These are phyloP conservation scores for Brachypteracias leptosomus DNA, from an alignment of 2,113 vertebrate genomes.

Conservation along the genomic window DNA sequence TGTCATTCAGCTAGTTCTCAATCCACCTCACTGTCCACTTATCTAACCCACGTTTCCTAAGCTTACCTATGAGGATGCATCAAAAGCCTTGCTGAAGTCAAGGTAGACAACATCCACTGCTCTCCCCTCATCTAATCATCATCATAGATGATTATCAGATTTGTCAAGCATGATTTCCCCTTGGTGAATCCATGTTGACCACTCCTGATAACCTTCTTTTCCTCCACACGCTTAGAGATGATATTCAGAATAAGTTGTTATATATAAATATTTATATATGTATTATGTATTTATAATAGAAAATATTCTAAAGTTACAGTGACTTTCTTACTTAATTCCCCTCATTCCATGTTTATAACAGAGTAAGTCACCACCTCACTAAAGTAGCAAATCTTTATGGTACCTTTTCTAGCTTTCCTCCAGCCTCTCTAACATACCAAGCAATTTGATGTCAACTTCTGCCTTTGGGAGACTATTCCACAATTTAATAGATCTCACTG, in stretches of 20 bases:
- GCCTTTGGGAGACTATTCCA: conserved; percentile 49
- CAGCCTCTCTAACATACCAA: conserved; percentile 26
- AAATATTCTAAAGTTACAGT: not conserved
- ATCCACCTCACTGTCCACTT: not conserved
- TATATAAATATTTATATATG: not conserved
- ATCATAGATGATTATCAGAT: not conserved
- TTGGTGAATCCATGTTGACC: not conserved
- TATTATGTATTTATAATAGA: not conserved
- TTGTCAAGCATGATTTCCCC: not conserved
- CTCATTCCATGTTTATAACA: not conserved
- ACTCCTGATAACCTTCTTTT: not conserved
- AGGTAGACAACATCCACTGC: not conserved
- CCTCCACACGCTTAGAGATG: not conserved
- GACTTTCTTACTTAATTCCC: not conserved
- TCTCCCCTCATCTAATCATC: not conserved
- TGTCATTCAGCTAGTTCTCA: not conserved
- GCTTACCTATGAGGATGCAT: not conserved
- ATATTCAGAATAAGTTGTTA: not conserved
- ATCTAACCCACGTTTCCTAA: not conserved
- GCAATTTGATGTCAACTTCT: conserved; percentile 52
- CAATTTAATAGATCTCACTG: conserved; percentile 67
- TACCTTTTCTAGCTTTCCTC: not conserved
- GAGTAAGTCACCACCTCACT: not conserved
- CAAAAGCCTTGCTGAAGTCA: not conserved
- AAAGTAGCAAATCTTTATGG: not conserved